Percentiles rank a stretch among this genome's conserved stretches.
These are phyloP conservation scores for Leptodactylus fuscus DNA, from an alignment of 2,113 vertebrate species.

Conservation along the genomic window DNA sequence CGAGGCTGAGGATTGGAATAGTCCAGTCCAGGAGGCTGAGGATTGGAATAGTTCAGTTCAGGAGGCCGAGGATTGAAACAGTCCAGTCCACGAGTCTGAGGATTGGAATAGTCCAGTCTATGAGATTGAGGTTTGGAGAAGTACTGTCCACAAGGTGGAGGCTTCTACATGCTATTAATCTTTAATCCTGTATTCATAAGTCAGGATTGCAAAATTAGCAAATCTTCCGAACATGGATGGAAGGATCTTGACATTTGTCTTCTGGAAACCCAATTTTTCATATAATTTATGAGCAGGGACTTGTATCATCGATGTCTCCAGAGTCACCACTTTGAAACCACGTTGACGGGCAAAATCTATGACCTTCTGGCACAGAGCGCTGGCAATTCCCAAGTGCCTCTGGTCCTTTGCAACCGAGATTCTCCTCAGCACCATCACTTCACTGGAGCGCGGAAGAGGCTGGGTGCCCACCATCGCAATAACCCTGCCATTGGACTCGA, in stretches of 20 bases:
- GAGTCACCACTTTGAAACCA: conserved; percentile 54
- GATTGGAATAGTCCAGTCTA: neutral
- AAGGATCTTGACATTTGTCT: neutral
- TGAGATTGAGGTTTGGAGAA: neutral
- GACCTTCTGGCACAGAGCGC: conserved; percentile 59
- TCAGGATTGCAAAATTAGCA: neutral
- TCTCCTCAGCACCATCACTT: conserved; percentile 21
- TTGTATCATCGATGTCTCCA: conserved; percentile 12
- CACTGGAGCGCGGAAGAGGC: fast-evolving
- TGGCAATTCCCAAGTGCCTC: conserved; percentile 54
- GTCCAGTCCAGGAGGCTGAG: too few relatives aligned
- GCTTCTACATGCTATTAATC: neutral
- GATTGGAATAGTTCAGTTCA: neutral
- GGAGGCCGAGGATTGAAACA: neutral
- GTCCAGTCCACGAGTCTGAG: neutral
- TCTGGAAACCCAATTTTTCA: conserved; percentile 57
- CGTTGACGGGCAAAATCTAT: conserved; percentile 60
- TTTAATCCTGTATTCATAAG: conserved; percentile 20
- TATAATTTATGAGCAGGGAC: conserved; percentile 47
- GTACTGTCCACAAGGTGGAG: neutral
- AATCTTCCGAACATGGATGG: neutral
- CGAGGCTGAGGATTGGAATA: too few relatives aligned
- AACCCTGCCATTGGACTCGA: conserved; percentile 54
- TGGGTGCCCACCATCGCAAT: conserved; percentile 62
- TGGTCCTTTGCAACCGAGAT: conserved; percentile 43